phyloP scores from a whole-genome alignment of 2,888 invertebrate genomes.

The Drosophila macrospina region DNA sequence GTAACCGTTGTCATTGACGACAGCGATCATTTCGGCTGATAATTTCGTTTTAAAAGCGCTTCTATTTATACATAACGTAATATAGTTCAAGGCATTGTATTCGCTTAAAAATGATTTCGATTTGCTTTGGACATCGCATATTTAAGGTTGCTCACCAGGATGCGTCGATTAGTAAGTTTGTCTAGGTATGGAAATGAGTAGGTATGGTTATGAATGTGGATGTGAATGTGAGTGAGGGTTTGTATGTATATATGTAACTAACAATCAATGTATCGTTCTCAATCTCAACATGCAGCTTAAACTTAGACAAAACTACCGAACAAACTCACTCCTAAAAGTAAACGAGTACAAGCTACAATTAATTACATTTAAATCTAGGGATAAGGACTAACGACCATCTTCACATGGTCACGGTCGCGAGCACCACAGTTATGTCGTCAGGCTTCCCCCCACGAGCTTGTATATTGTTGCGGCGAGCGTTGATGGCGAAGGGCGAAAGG shows the following conservation, averaged over 20 bases:
- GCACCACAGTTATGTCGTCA: constrained; percentile 98
- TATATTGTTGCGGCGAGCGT: constrained; percentile 96
- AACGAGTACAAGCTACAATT: constrained; percentile 67
- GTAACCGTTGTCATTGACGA: constrained; percentile 62
- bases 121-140: constrained; percentile 51
- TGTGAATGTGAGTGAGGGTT: background rate
- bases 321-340: constrained; percentile 69
- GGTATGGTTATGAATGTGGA: constrained; percentile 8
- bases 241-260: constrained; percentile 40
- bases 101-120: constrained; percentile 37
- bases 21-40: constrained; percentile 70
- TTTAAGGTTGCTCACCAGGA: constrained; percentile 64
- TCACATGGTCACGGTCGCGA: constrained; percentile 94
- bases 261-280: constrained; percentile 58
- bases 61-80: constrained; percentile 51
- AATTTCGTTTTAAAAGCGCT: constrained; percentile 57
- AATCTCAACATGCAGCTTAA: constrained; percentile 73
- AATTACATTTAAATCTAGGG: constrained; percentile 61
- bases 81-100: constrained; percentile 59
- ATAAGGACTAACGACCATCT: constrained; percentile 35
- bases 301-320: constrained; percentile 67
- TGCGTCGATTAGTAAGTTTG: constrained; percentile 57
- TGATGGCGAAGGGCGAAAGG: constrained; percentile 97
- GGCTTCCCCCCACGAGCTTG: constrained; percentile 98
- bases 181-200: constrained; percentile 21